A percentile compares a stretch with the other conserved stretches of the same genome.
Conservation (phyloP, 2,113 vertebrate species). For the Plecotus auritus region DNA sequence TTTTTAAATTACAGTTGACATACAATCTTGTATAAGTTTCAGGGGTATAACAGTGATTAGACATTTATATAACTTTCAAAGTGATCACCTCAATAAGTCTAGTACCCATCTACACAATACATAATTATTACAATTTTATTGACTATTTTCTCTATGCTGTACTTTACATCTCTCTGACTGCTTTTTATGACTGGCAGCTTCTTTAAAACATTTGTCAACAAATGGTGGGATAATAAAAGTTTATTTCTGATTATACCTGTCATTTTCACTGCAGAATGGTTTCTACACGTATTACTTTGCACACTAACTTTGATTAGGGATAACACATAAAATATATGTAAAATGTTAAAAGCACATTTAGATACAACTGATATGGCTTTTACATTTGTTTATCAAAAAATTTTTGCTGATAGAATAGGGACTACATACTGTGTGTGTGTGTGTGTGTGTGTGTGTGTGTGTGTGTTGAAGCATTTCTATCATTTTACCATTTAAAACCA, state of each 20-base stretch:
- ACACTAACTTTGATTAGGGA: neutral
- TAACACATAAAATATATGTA: neutral
- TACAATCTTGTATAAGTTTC: neutral
- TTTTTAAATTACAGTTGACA: neutral
- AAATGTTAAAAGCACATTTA: neutral
- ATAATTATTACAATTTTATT: neutral
- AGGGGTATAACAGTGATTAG: neutral
- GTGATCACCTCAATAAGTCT: neutral
- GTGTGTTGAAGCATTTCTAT: neutral
- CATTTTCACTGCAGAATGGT: neutral
- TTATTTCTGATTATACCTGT: neutral
- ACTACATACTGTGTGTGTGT: neutral
- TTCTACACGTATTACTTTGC: neutral
- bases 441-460: neutral
- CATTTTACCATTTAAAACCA: conserved; percentile 18
- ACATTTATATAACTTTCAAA: neutral
- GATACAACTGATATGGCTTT: neutral
- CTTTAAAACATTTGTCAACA: conserved; percentile 30
- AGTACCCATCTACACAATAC: neutral
- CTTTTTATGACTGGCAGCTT: neutral
- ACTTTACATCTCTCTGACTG: neutral
- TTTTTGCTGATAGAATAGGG: neutral
- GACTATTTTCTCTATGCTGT: neutral
- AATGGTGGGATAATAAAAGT: neutral
- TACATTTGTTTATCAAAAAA: neutral